Conservation (phyloP, 2,888 invertebrate species). For the Drosophila maculinotata region DNA sequence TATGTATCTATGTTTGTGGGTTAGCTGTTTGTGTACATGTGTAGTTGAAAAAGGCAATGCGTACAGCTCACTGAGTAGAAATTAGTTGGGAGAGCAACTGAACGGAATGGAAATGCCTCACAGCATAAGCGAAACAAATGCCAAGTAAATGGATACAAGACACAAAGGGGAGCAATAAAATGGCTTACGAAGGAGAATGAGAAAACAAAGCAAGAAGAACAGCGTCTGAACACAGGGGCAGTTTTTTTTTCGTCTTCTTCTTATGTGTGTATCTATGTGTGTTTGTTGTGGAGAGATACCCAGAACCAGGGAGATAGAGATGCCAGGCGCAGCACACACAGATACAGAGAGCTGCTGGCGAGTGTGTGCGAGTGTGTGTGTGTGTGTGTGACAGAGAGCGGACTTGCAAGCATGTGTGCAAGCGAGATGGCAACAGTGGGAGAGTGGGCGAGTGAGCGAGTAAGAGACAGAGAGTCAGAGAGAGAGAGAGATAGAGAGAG, state of each 20-base stretch:
- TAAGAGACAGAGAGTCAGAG: conserved; percentile 25
- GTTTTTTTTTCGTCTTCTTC: conserved; percentile 33
- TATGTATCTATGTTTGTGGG: background rate
- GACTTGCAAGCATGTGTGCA: conserved; percentile 38
- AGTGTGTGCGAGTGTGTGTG: conserved; percentile 1
- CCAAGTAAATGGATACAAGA: conserved; percentile 50
- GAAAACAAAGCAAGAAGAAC: conserved; percentile 32
- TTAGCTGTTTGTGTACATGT: no score
- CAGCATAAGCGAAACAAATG: conserved; percentile 32
- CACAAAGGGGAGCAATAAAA: conserved; percentile 65
- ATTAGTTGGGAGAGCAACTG: conserved; percentile 1
- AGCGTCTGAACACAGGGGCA: conserved; percentile 47
- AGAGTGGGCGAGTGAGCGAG: conserved; percentile 3
- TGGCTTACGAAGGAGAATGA: conserved; percentile 70
- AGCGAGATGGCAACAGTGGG: conserved; percentile 36
- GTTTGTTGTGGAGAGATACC: conserved; percentile 42
- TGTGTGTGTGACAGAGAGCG: conserved; percentile 26
- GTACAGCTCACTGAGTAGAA: conserved; percentile 31
- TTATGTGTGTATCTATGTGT: background rate
- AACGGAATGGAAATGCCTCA: conserved; percentile 37
- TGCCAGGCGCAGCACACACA: conserved; percentile 46
- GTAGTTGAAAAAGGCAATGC: background rate
- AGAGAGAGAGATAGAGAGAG: conserved; percentile 13
- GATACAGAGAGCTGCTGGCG: conserved; percentile 41
- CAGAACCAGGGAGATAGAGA: conserved; percentile 62